phyloP scores from a whole-genome alignment of 2,888 invertebrate genomes.

The Globia sparganii region DNA sequence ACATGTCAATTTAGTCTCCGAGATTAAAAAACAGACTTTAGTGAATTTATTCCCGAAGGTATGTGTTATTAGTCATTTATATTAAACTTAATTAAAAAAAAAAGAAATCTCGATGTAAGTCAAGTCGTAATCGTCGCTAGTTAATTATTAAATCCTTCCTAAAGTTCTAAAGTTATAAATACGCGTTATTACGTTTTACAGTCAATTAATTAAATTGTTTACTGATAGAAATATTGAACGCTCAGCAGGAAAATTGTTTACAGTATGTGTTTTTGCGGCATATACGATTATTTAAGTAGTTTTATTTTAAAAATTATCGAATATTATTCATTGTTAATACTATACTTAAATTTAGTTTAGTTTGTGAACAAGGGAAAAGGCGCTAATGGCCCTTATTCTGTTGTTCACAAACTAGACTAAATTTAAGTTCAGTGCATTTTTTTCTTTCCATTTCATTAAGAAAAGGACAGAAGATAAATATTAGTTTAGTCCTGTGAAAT shows the following conservation, averaged over 20 bases:
- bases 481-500: too few relatives aligned
- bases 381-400: too few relatives aligned
- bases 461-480: too few relatives aligned
- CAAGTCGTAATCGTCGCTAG: not conserved
- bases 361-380: too few relatives aligned
- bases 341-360: too few relatives aligned
- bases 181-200: not conserved
- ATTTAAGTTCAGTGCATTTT: too few relatives aligned
- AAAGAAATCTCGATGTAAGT: not conserved
- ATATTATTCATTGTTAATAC: not conserved
- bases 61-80: not conserved
- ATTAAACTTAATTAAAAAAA: not conserved
- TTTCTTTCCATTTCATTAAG: too few relatives aligned
- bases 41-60: not conserved
- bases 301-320: not conserved
- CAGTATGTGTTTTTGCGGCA: not conserved
- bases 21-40: too few relatives aligned
- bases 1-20: too few relatives aligned
- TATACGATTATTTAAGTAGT: not conserved
- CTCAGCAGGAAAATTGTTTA: conserved; percentile 8
- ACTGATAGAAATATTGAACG: not conserved
- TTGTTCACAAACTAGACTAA: too few relatives aligned
- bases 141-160: not conserved
- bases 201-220: conserved; percentile 6
- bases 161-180: not conserved